Evolutionary conservation across 2,888 invertebrate genomes (phyloP).

Genomic region (Allophyes oxyacanthae): DNA sequence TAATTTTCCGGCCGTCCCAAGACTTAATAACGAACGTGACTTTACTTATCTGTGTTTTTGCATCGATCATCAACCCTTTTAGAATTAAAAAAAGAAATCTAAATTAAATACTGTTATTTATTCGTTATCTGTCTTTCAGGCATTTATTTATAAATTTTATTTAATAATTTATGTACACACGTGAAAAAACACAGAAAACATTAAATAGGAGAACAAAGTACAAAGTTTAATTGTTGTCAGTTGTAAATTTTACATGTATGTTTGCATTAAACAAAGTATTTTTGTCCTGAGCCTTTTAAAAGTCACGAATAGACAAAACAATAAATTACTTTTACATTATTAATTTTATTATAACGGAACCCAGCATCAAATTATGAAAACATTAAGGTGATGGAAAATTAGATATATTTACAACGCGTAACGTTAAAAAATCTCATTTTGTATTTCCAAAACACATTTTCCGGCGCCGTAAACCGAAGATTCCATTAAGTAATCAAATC

Average conservation of each 20-base stretch:
- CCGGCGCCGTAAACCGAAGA: constrained; percentile 15
- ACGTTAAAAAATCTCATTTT: constrained; percentile 23
- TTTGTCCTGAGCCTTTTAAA: too few relatives aligned
- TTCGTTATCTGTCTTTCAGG: too few relatives aligned
- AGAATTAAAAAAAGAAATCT: constrained; percentile 19
- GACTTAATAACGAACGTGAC: constrained; percentile 38
- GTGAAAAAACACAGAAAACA: too few relatives aligned
- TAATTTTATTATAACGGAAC: too few relatives aligned
- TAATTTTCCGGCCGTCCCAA: constrained; percentile 52
- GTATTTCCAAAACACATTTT: constrained; percentile 21
- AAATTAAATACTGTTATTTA: background rate
- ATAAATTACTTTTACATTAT: too few relatives aligned
- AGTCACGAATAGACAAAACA: too few relatives aligned
- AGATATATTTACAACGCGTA: background rate
- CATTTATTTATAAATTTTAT: too few relatives aligned
- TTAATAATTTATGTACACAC: too few relatives aligned
- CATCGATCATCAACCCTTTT: constrained; percentile 36
- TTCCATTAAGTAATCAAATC: constrained; percentile 38
- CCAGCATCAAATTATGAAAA: background rate
- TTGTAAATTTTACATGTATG: too few relatives aligned
- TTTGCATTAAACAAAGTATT: too few relatives aligned
- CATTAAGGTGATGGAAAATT: constrained; percentile 28
- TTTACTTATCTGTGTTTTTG: constrained; percentile 45
- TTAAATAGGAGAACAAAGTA: too few relatives aligned
- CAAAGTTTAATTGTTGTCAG: too few relatives aligned